Evolutionary conservation across 1,140 invertebrate species (phyloP).

Genomic region (Uloborus diversus): DNA sequence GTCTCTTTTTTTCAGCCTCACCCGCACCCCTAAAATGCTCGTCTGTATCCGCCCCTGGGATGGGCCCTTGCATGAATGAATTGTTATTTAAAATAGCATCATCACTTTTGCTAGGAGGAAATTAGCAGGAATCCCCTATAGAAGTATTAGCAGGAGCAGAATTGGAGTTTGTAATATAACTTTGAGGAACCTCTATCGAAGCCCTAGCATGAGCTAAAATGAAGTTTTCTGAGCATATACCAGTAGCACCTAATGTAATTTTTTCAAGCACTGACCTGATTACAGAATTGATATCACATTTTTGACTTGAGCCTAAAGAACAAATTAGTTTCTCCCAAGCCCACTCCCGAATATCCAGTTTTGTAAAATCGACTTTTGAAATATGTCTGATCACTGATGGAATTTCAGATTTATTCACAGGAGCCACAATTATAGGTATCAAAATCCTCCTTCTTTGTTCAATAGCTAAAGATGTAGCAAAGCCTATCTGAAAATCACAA

Average conservation of each 20-base stretch:
- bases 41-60: no score
- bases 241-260: no score
- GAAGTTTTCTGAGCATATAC: no score
- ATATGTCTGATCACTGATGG: slow-evolving; percentile 64
- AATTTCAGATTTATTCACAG: slow-evolving; percentile 61
- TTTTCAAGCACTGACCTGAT: no score
- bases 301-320: slow-evolving; percentile 60
- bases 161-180: background rate
- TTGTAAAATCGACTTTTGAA: slow-evolving; percentile 65
- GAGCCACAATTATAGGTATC: slow-evolving; percentile 64
- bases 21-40: no score
- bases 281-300: slow-evolving; percentile 1
- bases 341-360: slow-evolving; percentile 63
- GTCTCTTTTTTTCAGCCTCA: no score
- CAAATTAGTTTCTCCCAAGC: slow-evolving; percentile 63
- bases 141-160: background rate
- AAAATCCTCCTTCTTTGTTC: slow-evolving; percentile 59
- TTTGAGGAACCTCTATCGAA: no score
- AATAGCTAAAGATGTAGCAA: slow-evolving; percentile 61
- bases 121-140: no score
- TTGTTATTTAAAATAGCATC: no score
- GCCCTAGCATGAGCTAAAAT: no score
- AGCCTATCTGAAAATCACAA: slow-evolving; percentile 66
- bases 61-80: no score
- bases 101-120: background rate